These are phyloP conservation scores for Orientallactaga bullata DNA, from an alignment of 2,113 vertebrate genomes.

Conservation along the genomic window DNA sequence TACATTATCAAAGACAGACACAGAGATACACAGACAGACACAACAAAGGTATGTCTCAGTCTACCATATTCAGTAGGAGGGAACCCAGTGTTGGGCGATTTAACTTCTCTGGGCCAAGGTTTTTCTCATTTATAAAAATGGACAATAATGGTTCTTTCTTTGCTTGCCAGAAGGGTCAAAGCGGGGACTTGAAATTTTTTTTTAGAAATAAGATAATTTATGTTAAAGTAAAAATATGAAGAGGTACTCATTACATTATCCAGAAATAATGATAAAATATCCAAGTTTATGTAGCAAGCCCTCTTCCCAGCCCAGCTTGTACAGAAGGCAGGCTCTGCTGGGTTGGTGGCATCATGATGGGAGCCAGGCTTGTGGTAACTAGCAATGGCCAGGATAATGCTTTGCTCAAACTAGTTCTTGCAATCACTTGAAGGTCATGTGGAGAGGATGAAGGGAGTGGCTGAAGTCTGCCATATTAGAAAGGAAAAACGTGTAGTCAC, in stretches of 20 bases:
- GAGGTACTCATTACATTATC: background rate
- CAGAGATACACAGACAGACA: background rate
- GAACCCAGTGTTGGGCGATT: background rate
- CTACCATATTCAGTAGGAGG: background rate
- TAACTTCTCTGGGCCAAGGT: background rate
- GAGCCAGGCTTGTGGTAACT: background rate
- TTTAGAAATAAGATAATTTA: constrained; percentile 14
- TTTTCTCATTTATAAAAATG: constrained; percentile 56
- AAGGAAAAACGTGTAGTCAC: background rate
- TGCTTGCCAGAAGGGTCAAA: background rate
- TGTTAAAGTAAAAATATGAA: constrained; percentile 37
- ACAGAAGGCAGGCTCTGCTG: background rate
- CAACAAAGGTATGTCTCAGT: background rate
- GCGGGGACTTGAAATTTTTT: background rate
- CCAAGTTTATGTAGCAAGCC: background rate
- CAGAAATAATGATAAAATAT: background rate
- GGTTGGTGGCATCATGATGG: background rate
- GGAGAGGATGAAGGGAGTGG: background rate
- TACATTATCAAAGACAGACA: background rate
- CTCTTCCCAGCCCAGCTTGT: background rate
- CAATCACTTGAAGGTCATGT: background rate
- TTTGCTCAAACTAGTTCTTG: background rate
- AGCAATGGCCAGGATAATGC: background rate
- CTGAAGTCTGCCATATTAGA: background rate
- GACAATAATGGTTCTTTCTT: background rate